Evolutionary conservation across 2,113 vertebrate genomes (phyloP).

Genomic region (Ammodytes dubius): DNA sequence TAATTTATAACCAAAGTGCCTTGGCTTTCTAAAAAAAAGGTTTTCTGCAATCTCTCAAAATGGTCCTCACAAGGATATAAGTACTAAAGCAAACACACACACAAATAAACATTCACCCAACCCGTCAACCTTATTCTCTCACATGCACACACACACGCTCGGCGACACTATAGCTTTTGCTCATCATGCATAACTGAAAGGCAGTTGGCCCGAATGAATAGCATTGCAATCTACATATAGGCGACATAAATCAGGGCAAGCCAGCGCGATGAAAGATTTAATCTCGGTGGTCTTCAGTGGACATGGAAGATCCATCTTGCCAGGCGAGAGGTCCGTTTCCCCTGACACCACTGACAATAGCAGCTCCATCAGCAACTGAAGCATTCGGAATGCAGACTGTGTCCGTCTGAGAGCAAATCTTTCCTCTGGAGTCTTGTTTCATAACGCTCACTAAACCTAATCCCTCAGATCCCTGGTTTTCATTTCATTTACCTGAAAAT

Average conservation of each 20-base stretch:
- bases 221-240: constrained; percentile 47
- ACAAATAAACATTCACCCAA: neutral
- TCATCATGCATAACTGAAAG: constrained; percentile 36
- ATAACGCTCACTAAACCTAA: neutral
- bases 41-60: neutral
- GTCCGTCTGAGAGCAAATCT: constrained; percentile 24
- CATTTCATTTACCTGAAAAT: neutral
- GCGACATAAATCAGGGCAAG: constrained; percentile 67
- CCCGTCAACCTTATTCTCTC: neutral
- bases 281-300: constrained; percentile 58
- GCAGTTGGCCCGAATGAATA: constrained; percentile 32
- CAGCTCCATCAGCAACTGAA: constrained; percentile 12
- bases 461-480: neutral
- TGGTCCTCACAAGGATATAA: neutral
- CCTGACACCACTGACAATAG: constrained; percentile 35
- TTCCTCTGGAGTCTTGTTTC: constrained; percentile 23
- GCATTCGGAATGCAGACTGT: constrained; percentile 36
- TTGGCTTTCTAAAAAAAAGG: neutral
- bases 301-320: constrained; percentile 68
- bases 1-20: neutral
- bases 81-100: neutral
- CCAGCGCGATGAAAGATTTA: constrained; percentile 63
- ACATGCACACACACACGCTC: constrained; percentile 12
- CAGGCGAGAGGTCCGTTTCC: constrained; percentile 40
- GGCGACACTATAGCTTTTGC: constrained; percentile 17